Conservation (phyloP, 1,140 invertebrate genomes). For the Mactra quadrangularis region DNA sequence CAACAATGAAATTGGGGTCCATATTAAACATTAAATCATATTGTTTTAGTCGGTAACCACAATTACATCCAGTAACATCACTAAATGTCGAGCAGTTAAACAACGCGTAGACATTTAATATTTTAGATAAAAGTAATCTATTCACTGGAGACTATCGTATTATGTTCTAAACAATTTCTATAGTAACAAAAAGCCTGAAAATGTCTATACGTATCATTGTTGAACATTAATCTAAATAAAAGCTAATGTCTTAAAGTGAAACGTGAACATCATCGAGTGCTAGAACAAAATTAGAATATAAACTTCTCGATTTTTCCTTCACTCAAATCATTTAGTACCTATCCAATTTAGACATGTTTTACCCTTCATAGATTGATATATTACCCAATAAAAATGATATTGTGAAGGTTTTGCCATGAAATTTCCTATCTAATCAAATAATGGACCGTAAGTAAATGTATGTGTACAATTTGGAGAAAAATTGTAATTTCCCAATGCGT, state of each 20-base stretch:
- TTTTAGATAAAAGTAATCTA: slow-evolving; percentile 17
- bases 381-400: not conserved
- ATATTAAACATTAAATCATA: not conserved
- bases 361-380: slow-evolving; percentile 12
- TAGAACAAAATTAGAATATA: slow-evolving; percentile 36
- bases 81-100: slow-evolving; percentile 33
- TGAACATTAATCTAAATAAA: slow-evolving; percentile 46
- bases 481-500: too few species aligned
- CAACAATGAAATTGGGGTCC: not conserved
- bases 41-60: slow-evolving; percentile 1
- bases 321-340: too few species aligned
- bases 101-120: slow-evolving; percentile 18
- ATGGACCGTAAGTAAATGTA: too few species aligned
- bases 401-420: too few species aligned
- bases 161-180: slow-evolving; percentile 24
- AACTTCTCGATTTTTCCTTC: too few species aligned
- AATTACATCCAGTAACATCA: slow-evolving; percentile 18
- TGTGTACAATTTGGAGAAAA: too few species aligned
- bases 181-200: slow-evolving; percentile 13
- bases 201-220: slow-evolving; percentile 33
- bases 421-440: too few species aligned
- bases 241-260: slow-evolving; percentile 59
- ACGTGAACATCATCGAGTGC: slow-evolving; percentile 4
- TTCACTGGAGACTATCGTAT: slow-evolving; percentile 41
- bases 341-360: too few species aligned